Evolutionary conservation across 2,113 vertebrate species (phyloP), one percentile per base, ranked within the genome.

Genomic region (Siphamia tubifer): DNA sequence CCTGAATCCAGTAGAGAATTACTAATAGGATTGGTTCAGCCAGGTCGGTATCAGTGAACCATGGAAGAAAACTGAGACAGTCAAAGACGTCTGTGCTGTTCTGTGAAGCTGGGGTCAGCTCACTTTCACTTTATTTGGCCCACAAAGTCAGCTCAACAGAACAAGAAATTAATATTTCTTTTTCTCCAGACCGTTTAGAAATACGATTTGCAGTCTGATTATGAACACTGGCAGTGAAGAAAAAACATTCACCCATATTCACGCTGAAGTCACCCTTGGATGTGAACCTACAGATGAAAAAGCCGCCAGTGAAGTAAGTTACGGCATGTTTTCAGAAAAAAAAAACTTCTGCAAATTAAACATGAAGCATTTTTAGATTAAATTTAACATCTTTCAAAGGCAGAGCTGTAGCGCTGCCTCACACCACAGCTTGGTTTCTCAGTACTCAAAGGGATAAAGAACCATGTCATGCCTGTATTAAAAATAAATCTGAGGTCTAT

Each of bases 11-110:
- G 73, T 10, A 60, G 85, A 75, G 73, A 80, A 69, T 75, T 77
- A 80, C 76, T 87, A 80, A 80, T 84, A 54, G 69, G 68, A 62
- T 27, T 20, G 75, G 54, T 76, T 65, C 47, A 74, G 71, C 77
- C 25, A 55, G 81, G 68, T 77, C 52, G 3, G 44, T 56, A 31
- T 77, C 69, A 64, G 42, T 70, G 74, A 86, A 68, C 71, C 76
- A 66, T 32, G 35, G 56, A 51, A 68, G 39, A 60, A 39, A 16
- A 40, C 27, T 51, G 43, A 61, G 58, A 49, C 52, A 48, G 52
- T 61, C 69, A 42, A 27, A 39, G 20, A 73, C 44, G 61, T 52
- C 34, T n/a, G 51, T 0, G 3, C 45, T 42, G 48, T 19, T 30
- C 39, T 15, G 17, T 2, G 3, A 34, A 13, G 55, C 6, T 39